These are phyloP conservation scores for Aethina tumida DNA, from an alignment of 1,140 invertebrate species.

Conservation along the genomic window DNA sequence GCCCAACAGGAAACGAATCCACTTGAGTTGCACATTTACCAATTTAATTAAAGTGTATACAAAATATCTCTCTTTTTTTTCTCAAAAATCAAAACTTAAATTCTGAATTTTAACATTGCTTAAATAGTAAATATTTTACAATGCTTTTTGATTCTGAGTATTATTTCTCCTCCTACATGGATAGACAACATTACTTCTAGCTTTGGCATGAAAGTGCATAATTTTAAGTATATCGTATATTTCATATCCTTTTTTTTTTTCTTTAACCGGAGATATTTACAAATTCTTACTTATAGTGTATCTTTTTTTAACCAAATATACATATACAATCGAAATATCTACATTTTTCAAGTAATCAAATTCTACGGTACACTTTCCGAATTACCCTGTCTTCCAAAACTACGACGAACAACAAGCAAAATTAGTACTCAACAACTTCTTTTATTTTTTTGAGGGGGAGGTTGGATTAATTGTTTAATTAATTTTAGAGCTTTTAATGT, in stretches of 20 bases:
- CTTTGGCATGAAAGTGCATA: constrained; percentile 38
- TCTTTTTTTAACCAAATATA: constrained; percentile 31
- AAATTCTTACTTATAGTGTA: constrained; percentile 24
- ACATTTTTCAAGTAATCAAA: constrained; percentile 28
- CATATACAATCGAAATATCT: constrained; percentile 32
- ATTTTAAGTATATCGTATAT: constrained; percentile 35
- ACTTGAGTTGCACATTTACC: constrained; percentile 15
- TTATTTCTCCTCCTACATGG: constrained; percentile 28
- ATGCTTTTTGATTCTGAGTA: constrained; percentile 1
- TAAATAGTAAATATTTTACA: constrained; percentile 7
- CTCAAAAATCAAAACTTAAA: constrained; percentile 13
- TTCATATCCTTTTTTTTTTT: constrained; percentile 36
- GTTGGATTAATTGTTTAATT: no score
- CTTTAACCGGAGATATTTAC: constrained; percentile 29
- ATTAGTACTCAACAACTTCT: no score
- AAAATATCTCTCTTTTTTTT: constrained; percentile 28
- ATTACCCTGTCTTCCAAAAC: no score
- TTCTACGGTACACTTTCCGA: no score
- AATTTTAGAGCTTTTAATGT: no score
- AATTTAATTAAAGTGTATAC: constrained; percentile 24
- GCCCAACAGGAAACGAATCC: constrained; percentile 12
- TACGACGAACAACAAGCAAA: no score
- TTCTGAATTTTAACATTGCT: background rate
- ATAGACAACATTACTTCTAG: constrained; percentile 31
- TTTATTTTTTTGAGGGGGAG: no score